Evolutionary conservation across 2,113 vertebrate species (phyloP), one percentile per base, ranked within the genome.

Genomic region (Ploceus nigricollis): DNA sequence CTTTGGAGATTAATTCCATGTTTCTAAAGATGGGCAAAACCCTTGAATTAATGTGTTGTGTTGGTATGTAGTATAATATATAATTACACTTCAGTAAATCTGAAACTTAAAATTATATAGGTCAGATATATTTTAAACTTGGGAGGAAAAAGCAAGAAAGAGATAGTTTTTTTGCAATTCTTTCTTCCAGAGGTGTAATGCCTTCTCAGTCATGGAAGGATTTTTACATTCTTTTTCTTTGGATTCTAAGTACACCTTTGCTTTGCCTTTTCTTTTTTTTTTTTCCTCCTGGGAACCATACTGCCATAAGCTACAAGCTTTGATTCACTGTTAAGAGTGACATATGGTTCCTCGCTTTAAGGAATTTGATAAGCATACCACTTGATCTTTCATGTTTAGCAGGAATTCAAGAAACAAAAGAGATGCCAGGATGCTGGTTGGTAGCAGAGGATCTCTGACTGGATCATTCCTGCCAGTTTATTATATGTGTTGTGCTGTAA

Each of bases 261-360:
- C 42, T 84, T 83, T 81, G 15, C 31, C 4, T 54, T 19, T 42
- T 8, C 35, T 42, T 12, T 35, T 40, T 47, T 53, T 31, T 37
- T 10, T 57, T 3, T 3, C 11, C 25, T 51, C 31, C 66, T 63
- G 33, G 78, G 47, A 94, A 2, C 15, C 30, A 25, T 68, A 94
- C 50, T 87, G 50, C 80, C 77, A 70, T 70, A 94, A 87, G n/a
- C 70, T 65, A 37, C 0, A 2, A 87, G 48, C 68, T 87, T 93
- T 77, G 78, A 37, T 80, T 93, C 60, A 12, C 58, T 66, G 47
- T 80, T 58, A 54, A 60, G 87, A 90, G 53, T 30, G n/a, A 72
- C 82, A 88, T 94, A 93, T 92, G 88, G 82, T 86, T 95, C 64
- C 47, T 93, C 3, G 2, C 56, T 90, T 94, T 60, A 93, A 96